Evolutionary conservation across 2,113 vertebrate species (phyloP).

Genomic region (Saccopteryx bilineata): DNA sequence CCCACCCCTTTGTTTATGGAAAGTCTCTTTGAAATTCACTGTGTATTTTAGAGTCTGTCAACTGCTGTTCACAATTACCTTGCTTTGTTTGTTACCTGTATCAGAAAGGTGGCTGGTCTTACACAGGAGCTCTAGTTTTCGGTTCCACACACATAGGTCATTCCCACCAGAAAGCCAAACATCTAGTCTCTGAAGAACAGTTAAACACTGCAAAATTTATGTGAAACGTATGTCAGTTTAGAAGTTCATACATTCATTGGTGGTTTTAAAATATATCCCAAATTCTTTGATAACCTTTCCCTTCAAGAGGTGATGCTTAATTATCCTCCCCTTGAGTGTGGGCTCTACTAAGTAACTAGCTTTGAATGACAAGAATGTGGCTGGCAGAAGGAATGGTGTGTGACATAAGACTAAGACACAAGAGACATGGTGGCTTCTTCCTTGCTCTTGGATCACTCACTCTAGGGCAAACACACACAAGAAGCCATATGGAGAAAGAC

Average conservation of each 20-base stretch:
- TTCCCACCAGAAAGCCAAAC: constrained; percentile 95
- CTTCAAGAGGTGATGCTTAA: not conserved
- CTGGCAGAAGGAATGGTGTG: not conserved
- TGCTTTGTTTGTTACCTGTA: constrained; percentile 90
- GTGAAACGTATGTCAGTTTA: constrained; percentile 40
- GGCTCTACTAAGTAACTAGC: not conserved
- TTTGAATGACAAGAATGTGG: not conserved
- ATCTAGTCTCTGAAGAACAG: constrained; percentile 92
- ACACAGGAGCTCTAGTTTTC: constrained; percentile 94
- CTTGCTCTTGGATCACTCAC: not conserved
- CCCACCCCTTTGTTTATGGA: not conserved
- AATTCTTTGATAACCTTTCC: not conserved
- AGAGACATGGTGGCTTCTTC: not conserved
- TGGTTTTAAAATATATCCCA: not conserved
- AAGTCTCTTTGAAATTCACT: constrained; percentile 45
- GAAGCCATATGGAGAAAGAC: not conserved
- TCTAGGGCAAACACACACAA: not conserved
- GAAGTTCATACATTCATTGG: not conserved
- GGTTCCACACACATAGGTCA: constrained; percentile 96
- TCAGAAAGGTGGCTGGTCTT: constrained; percentile 93
- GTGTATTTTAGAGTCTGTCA: constrained; percentile 14
- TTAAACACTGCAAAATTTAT: constrained; percentile 92
- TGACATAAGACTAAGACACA: not conserved
- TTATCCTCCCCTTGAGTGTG: not conserved
- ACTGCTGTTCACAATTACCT: not conserved